These are phyloP conservation scores for Anguilla obscura DNA, from an alignment of 2,797 vertebrate species.

Conservation along the genomic window DNA sequence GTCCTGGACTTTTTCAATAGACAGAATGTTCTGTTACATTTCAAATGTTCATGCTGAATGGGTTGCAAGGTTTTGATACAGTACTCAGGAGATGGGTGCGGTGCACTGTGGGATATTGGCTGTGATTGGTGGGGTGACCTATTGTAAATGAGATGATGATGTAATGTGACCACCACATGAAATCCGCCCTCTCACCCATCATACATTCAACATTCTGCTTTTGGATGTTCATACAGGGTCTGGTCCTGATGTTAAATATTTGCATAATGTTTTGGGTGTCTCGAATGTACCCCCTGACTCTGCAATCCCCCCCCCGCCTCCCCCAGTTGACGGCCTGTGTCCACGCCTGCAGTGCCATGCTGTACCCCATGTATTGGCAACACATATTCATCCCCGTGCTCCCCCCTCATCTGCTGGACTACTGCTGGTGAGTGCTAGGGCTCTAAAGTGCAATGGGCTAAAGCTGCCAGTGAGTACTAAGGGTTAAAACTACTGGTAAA, in stretches of 20 bases:
- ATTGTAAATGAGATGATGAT: no score
- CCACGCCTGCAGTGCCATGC: constrained; percentile 79
- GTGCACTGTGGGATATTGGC: no score
- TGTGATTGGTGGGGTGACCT: no score
- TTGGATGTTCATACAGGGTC: not conserved
- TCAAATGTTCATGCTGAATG: no score
- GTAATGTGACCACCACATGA: no score
- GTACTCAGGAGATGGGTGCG: no score
- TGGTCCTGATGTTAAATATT: not conserved
- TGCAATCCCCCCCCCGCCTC: not conserved
- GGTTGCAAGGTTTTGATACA: no score
- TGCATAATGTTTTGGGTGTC: not conserved
- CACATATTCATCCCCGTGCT: constrained; percentile 90
- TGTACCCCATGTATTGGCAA: constrained; percentile 92
- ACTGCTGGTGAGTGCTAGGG: constrained; percentile 77
- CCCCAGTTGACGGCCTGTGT: constrained; percentile 75
- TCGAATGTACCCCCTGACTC: not conserved
- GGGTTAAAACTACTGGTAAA: not conserved
- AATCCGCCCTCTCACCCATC: not conserved
- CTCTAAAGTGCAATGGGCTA: not conserved
- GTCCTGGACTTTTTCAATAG: constrained; percentile 43
- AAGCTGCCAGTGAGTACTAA: not conserved
- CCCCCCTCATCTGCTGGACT: constrained; percentile 86
- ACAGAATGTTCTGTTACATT: no score
- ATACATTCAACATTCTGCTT: not conserved